Percentiles rank a stretch among this genome's conserved stretches.
These are phyloP conservation scores for Telmatochromis sp. DNA, from an alignment of 2,113 vertebrate species.

Conservation along the genomic window DNA sequence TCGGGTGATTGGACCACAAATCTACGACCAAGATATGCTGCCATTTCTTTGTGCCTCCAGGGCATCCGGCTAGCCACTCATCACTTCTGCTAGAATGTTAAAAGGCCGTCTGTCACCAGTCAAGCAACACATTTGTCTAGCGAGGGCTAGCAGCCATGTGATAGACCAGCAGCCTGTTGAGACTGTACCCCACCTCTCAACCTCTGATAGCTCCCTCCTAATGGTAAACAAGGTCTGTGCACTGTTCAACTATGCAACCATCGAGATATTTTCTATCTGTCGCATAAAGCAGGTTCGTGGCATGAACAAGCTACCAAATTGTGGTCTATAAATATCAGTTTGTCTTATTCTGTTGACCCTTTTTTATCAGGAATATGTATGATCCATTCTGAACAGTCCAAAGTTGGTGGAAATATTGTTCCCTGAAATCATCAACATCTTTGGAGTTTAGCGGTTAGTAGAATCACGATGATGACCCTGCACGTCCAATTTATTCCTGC, in stretches of 20 bases:
- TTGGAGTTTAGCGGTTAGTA: neutral
- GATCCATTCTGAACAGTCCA: neutral
- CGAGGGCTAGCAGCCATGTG: neutral
- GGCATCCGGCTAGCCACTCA: neutral
- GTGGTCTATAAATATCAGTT: neutral
- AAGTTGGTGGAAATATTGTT: neutral
- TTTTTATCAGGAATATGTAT: neutral
- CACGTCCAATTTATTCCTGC: neutral
- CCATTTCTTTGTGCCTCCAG: neutral
- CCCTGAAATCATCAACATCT: neutral
- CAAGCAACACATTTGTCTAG: neutral
- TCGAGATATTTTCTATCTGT: neutral
- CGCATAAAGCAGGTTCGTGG: fast-evolving
- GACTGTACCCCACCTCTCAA: neutral
- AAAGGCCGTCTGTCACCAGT: neutral
- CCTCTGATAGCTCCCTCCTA: neutral
- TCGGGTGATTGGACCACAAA: neutral
- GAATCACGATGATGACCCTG: neutral
- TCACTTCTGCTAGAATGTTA: neutral
- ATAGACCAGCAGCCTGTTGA: neutral
- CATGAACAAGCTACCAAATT: neutral
- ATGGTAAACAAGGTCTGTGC: neutral
- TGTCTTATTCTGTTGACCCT: neutral
- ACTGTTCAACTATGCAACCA: neutral
- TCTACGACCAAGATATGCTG: neutral